Percentiles rank a stretch among this genome's conserved stretches.
These are phyloP conservation scores for Oreochromis mossambicus DNA, from an alignment of 2,797 vertebrate species.

Conservation along the genomic window DNA sequence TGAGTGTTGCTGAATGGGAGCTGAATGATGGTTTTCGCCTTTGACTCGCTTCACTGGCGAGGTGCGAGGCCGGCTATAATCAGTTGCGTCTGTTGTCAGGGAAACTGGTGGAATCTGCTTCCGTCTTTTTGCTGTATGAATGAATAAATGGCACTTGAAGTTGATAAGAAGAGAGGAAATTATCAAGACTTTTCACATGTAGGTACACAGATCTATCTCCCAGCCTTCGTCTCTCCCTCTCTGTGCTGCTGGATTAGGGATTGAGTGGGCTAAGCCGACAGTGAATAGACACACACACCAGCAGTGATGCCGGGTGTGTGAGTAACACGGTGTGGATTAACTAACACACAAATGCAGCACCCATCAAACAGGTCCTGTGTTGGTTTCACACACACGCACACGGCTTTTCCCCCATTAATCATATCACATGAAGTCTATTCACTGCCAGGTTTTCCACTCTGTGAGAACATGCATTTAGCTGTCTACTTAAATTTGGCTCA, in stretches of 20 bases:
- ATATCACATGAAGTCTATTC: slow-evolving; percentile 27
- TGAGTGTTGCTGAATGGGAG: slow-evolving; percentile 39
- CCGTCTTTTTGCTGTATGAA: neutral
- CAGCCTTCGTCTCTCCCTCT: neutral
- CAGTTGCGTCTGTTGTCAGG: slow-evolving; percentile 63
- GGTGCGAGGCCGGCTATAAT: slow-evolving; percentile 19
- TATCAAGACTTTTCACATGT: neutral
- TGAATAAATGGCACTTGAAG: slow-evolving; percentile 3
- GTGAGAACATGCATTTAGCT: neutral
- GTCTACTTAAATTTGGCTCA: neutral
- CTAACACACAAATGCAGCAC: slow-evolving; percentile 33
- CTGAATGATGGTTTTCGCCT: slow-evolving; percentile 40
- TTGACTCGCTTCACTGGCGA: slow-evolving; percentile 20
- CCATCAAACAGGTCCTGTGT: slow-evolving; percentile 49
- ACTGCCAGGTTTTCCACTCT: slow-evolving; percentile 5
- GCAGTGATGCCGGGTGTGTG: slow-evolving; percentile 46
- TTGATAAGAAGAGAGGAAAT: neutral
- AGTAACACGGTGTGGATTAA: slow-evolving; percentile 62
- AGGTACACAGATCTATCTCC: slow-evolving; percentile 11
- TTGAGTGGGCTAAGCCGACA: slow-evolving; percentile 52
- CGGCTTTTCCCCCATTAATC: neutral
- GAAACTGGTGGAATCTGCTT: slow-evolving; percentile 58
- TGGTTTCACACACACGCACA: neutral
- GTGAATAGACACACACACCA: slow-evolving; percentile 43
- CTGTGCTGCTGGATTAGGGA: slow-evolving; percentile 45